A percentile compares a stretch with the other conserved stretches of the same genome.
phyloP scores from a whole-genome alignment of 2,797 vertebrate species.

The Hyperoplus lanceolatus region DNA sequence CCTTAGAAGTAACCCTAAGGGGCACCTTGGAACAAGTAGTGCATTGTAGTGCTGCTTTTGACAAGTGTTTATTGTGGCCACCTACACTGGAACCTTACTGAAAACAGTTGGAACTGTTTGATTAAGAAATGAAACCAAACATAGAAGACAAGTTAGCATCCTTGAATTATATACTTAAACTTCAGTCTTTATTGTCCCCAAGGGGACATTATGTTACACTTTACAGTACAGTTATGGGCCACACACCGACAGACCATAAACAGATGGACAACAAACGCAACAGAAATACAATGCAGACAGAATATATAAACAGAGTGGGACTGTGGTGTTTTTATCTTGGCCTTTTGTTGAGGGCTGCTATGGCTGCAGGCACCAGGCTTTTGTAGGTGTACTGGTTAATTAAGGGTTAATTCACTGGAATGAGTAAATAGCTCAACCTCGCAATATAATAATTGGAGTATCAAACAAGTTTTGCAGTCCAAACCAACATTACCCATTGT shows the following conservation, averaged over 20 bases:
- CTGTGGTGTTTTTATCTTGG: too few species aligned
- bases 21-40: conserved; percentile 47
- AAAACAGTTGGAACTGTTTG: conserved; percentile 15
- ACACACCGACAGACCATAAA: too few species aligned
- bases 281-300: too few species aligned
- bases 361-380: too few species aligned
- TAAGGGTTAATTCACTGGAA: background rate
- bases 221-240: too few species aligned
- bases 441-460: background rate
- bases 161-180: background rate
- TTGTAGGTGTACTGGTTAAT: background rate
- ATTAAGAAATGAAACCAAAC: conserved; percentile 26
- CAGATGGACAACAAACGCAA: too few species aligned
- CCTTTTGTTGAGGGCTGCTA: too few species aligned
- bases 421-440: background rate
- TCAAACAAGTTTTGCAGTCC: background rate
- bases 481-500: background rate
- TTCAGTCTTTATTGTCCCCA: too few species aligned
- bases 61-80: conserved; percentile 17
- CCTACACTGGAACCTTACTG: conserved; percentile 16
- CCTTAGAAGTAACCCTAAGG: conserved; percentile 50
- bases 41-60: conserved; percentile 42
- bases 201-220: too few species aligned
- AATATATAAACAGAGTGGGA: too few species aligned
- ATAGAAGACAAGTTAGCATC: background rate